Evolutionary conservation across 2,888 invertebrate genomes (phyloP), one percentile per base, ranked within the genome.

Genomic region (Chesias legatella): DNA sequence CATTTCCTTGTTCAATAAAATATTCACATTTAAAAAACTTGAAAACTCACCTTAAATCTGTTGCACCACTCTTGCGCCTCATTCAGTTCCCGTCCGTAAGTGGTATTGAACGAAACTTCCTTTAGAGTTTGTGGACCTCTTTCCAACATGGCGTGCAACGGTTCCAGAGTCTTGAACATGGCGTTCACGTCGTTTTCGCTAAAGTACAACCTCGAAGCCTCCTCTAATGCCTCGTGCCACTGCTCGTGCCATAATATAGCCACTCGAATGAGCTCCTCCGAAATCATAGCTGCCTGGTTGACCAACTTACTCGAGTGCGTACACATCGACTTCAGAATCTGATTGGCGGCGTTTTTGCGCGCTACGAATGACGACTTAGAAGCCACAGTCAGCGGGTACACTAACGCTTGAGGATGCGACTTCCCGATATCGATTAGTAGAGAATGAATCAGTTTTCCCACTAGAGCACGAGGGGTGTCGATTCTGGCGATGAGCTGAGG

Each of bases 221-320:
- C 98, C 63, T 96, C 96, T 10, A 99, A 81, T 0, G 98, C 99
- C 75, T 99, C 99, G 70, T 99, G 98, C 99, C 99, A 99, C 65
- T 98, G 93, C 75, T 99, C 99, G 69, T 99, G 99, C 99, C 99
- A 99, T 9, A 99, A 85, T 54, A 99, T 99, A 1, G 99, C 99
- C 0, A 99, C 98, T 37, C 99, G 90, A 43, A 99, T 99, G 32
- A 99, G 88, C 78, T 99, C 99, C 63, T 99, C 98, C 28, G 98
- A 94, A 47, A 97, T 98, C 94, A 98, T 94, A 62, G 97, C 92
- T 0, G 98, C 98, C 76, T 99, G 99, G 60, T 95, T 94, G 0
- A 99, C 99, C 30, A 99, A 86, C 17, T 92, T 93, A 8, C 92
- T 94, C 34, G 97, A 97, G 79, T 98, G 97, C 51, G 99, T 98